phyloP scores from a whole-genome alignment of 2,797 vertebrate species.

The Neomorphus geoffroyi region DNA sequence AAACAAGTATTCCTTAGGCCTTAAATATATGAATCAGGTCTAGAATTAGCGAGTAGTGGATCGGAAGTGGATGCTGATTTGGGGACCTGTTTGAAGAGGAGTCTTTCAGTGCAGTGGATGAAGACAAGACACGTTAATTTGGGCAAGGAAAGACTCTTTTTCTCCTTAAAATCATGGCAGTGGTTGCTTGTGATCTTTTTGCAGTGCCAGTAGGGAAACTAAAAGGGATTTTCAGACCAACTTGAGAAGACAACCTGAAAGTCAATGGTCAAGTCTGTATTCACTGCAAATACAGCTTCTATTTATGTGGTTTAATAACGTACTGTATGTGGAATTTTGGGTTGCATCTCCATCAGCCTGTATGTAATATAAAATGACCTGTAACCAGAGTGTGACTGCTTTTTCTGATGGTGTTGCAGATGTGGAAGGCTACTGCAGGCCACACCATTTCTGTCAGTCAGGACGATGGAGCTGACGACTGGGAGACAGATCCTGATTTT shows the following conservation, averaged over 20 bases:
- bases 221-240: background rate
- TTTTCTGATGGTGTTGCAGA: slow-evolving; percentile 74
- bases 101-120: background rate
- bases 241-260: background rate
- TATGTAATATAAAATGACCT: accelerated
- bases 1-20: background rate
- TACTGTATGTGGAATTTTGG: background rate
- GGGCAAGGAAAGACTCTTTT: background rate
- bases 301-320: background rate
- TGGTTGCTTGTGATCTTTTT: background rate
- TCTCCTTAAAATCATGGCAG: background rate
- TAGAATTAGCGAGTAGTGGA: background rate
- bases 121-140: background rate
- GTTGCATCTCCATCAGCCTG: background rate
- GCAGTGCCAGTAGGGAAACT: background rate
- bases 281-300: background rate
- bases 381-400: background rate
- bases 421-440: slow-evolving; percentile 95
- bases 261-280: background rate
- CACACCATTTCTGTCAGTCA: slow-evolving; percentile 78
- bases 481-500: slow-evolving; percentile 97
- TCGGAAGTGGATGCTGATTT: background rate
- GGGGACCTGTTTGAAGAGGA: background rate
- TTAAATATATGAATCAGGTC: background rate
- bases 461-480: slow-evolving; percentile 87